Evolutionary conservation across 2,888 invertebrate species (phyloP), one percentile per base, ranked within the genome.

Genomic region (Rhagonycha fulva): DNA sequence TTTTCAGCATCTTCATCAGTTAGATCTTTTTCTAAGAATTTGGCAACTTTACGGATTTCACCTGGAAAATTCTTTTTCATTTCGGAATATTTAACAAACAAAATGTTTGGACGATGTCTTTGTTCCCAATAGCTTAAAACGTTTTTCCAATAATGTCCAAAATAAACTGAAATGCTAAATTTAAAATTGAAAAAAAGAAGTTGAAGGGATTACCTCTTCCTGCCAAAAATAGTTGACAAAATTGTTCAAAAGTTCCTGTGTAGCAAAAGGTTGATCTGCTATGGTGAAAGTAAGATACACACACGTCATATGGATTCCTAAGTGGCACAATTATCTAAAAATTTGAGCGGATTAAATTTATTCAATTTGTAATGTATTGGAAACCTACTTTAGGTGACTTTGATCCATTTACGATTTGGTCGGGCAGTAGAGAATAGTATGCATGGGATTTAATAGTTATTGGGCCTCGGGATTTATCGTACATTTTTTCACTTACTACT

Each of bases 261-360:
- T 90, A 89, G 0, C 91, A 87, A 68, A 90, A 88, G 26, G 92
- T 86, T 82, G 94, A 88, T 75, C 90, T 91, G 84, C 93, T 95
- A 86, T 96, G 95, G 87, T 96, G 93, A 86, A 94, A 97, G 84
- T 94, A 96, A 0, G 97, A 97, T 0, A 97, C 95, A 78, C 94
- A 94, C 84, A 95, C 92, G 85, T 98, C 98, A 87, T 97, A 97
- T 0, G 97, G 96, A 88, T 98, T 96, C 69, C 98, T 91, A 0
- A 94, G 92, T 1, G 95, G 93, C 86, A 97, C 97, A 78, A 97
- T 93, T 14, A 96, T 92, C 95, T 96, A 85, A 68, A 82, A 10
- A n/a, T n/a, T n/a, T n/a, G n/a, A n/a, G n/a, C n/a, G n/a, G n/a
- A n/a, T n/a, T n/a, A n/a, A n/a, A n/a, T n/a, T n/a, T n/a, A n/a